phyloP scores from a whole-genome alignment of 2,113 vertebrate species.

The human (Homo sapiens) region DNA sequence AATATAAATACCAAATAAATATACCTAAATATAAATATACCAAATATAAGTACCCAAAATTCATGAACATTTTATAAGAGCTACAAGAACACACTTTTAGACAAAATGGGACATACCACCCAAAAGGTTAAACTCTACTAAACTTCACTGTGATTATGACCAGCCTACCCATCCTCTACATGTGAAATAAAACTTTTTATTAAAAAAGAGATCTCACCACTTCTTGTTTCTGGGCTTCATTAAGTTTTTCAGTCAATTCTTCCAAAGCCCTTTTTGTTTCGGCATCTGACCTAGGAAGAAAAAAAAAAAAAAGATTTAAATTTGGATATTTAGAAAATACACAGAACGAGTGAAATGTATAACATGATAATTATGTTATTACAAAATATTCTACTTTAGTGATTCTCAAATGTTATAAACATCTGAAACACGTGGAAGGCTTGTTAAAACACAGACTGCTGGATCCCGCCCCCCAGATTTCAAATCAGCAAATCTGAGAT shows the following conservation, averaged over 20 bases:
- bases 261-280: conserved; percentile 91
- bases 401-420: neutral
- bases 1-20: no score
- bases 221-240: conserved; percentile 87
- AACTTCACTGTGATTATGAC: neutral
- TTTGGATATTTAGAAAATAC: neutral
- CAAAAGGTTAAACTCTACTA: neutral
- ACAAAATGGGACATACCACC: neutral
- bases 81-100: neutral
- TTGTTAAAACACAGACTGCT: neutral
- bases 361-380: neutral
- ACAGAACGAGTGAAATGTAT: neutral
- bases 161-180: neutral
- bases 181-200: neutral
- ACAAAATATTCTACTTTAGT: neutral
- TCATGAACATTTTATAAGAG: neutral
- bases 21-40: neutral
- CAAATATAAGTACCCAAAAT: conserved; percentile 12
- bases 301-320: conserved; percentile 49
- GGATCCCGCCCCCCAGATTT: neutral
- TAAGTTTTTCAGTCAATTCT: conserved; percentile 87
- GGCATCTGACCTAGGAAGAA: conserved; percentile 87
- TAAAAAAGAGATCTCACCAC: conserved; percentile 85
- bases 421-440: neutral
- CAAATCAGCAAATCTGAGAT: neutral